Percentiles rank a stretch among this genome's conserved stretches.
Evolutionary conservation across 2,113 vertebrate genomes (phyloP).

Genomic region (Alethe castanea): DNA sequence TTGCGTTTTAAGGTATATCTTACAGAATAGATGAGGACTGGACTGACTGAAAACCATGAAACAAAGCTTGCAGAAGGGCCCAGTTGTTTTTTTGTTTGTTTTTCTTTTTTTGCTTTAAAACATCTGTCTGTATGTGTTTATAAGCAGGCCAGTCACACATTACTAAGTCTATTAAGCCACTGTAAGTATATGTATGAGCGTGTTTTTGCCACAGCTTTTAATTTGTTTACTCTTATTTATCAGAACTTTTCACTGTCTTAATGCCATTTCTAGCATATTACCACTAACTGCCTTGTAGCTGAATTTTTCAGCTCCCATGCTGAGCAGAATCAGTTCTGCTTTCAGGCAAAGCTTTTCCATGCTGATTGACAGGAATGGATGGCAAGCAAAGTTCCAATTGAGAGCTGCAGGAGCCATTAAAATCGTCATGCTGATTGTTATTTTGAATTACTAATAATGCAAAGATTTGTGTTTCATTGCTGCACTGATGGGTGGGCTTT

Average conservation of each 20-base stretch:
- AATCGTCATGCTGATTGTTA: conserved; percentile 16
- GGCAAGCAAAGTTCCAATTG: neutral
- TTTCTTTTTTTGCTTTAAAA: neutral
- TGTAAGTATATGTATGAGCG: neutral
- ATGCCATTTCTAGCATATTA: conserved; percentile 23
- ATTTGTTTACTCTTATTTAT: conserved; percentile 14
- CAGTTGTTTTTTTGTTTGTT: neutral
- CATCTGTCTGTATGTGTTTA: neutral
- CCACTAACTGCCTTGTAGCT: neutral
- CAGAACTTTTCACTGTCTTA: neutral
- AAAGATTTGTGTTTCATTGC: conserved; percentile 39
- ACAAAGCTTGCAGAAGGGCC: neutral
- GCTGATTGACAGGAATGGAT: conserved; percentile 54
- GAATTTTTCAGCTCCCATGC: neutral
- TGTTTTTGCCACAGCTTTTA: neutral
- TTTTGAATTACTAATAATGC: conserved; percentile 59
- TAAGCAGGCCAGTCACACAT: neutral
- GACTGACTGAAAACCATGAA: neutral
- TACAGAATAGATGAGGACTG: neutral
- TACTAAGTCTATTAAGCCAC: neutral
- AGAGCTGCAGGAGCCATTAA: neutral
- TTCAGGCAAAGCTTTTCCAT: neutral
- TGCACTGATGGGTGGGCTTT: conserved; percentile 8
- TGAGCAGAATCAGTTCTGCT: conserved; percentile 43
- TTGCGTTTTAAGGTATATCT: neutral